These are phyloP conservation scores for Heliothis virescens DNA, from an alignment of 1,140 invertebrate species.

Conservation along the genomic window DNA sequence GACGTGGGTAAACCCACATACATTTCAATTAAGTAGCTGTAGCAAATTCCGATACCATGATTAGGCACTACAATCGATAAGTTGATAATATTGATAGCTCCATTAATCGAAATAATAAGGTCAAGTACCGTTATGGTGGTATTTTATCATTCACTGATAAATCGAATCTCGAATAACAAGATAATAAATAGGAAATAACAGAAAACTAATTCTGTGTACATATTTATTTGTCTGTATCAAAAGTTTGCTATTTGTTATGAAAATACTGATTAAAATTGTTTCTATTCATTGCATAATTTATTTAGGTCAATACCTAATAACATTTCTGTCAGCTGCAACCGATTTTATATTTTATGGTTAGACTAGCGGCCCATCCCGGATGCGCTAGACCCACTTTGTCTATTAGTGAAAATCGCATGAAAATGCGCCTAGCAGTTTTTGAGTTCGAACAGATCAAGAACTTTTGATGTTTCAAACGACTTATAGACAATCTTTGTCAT, in stretches of 20 bases:
- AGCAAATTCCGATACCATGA: background rate
- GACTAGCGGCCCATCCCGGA: too few relatives aligned
- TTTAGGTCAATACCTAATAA: background rate
- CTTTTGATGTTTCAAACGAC: too few relatives aligned
- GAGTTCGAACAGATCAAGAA: too few relatives aligned
- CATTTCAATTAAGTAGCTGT: background rate
- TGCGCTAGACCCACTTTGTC: too few relatives aligned
- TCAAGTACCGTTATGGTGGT: background rate
- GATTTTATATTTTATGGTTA: too few relatives aligned
- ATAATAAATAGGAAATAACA: background rate
- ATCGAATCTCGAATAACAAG: background rate
- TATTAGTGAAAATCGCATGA: too few relatives aligned
- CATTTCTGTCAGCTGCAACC: too few relatives aligned
- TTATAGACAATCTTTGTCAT: too few relatives aligned
- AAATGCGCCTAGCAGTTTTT: too few relatives aligned
- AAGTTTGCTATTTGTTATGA: background rate
- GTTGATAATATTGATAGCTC: background rate
- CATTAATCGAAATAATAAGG: slow-evolving; percentile 2
- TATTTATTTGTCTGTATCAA: too few relatives aligned
- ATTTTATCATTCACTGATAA: background rate
- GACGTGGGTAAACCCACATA: too few relatives aligned
- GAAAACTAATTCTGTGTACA: background rate
- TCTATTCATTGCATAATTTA: too few relatives aligned
- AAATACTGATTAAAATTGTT: background rate
- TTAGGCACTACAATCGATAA: background rate